Evolutionary conservation across 2,113 vertebrate genomes (phyloP).

Genomic region (Eptatretus burgeri): DNA sequence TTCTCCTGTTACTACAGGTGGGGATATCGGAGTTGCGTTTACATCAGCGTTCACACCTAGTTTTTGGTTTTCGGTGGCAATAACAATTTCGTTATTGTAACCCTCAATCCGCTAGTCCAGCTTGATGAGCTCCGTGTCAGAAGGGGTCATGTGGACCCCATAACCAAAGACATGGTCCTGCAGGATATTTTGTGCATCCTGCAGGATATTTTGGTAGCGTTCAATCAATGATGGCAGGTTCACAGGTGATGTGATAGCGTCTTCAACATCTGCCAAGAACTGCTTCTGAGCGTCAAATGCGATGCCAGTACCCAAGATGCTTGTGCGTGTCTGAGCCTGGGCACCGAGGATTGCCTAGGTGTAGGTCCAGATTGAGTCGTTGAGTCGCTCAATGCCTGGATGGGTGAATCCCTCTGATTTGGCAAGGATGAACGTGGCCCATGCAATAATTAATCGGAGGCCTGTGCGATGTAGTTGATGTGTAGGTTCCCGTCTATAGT

Average conservation of each 20-base stretch:
- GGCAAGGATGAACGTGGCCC: background rate
- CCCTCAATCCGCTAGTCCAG: background rate
- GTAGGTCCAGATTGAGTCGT: background rate
- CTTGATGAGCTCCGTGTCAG: background rate
- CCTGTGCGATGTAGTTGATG: too few species aligned
- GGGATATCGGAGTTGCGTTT: background rate
- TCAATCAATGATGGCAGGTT: background rate
- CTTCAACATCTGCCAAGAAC: background rate
- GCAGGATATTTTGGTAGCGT: background rate
- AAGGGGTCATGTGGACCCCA: background rate
- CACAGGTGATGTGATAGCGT: too few species aligned
- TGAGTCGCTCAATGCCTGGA: background rate
- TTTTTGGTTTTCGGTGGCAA: background rate
- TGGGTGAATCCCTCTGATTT: background rate
- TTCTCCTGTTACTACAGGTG: background rate
- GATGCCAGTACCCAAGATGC: background rate
- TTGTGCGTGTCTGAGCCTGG: background rate
- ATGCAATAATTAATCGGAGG: background rate
- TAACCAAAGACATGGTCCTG: background rate
- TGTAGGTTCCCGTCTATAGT: too few species aligned
- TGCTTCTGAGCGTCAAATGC: background rate
- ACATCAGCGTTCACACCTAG: background rate
- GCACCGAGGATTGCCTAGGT: background rate
- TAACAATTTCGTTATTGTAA: background rate
- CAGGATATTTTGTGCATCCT: background rate